phyloP scores from a whole-genome alignment of 2,888 invertebrate species.

The Drosophila lutescens region DNA sequence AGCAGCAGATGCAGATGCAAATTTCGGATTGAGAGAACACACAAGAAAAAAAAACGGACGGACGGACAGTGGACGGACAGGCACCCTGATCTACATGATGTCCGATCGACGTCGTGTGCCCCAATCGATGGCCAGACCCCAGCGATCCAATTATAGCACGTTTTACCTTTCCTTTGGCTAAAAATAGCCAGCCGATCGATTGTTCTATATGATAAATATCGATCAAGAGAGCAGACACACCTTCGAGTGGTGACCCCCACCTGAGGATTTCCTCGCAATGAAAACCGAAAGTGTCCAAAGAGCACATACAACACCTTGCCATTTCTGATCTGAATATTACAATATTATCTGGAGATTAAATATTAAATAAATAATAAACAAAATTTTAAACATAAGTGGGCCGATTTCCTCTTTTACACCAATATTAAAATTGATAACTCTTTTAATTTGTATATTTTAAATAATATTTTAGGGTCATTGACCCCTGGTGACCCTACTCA shows the following conservation, averaged over 20 bases:
- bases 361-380: too few relatives aligned
- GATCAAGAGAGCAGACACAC: constrained; percentile 32
- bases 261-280: constrained; percentile 3
- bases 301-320: not conserved
- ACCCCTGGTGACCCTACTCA: constrained; percentile 1
- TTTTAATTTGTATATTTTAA: not conserved
- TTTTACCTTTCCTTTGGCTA: constrained; percentile 68
- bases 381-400: too few relatives aligned
- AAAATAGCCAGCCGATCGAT: constrained; percentile 44
- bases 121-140: constrained; percentile 70
- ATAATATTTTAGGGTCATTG: constrained; percentile 10
- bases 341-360: not conserved
- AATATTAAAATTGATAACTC: too few relatives aligned
- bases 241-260: constrained; percentile 42
- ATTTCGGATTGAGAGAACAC: constrained; percentile 19
- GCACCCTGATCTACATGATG: constrained; percentile 49
- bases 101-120: constrained; percentile 69
- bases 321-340: not conserved
- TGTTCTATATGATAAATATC: constrained; percentile 28
- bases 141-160: constrained; percentile 56
- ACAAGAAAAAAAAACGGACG: not conserved
- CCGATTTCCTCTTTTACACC: not conserved
- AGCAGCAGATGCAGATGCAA: constrained; percentile 10
- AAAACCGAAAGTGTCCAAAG: constrained; percentile 6
- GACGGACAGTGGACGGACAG: constrained; percentile 30